Evolutionary conservation across 2,888 invertebrate species (phyloP), one percentile per base, ranked within the genome.

Genomic region (Dysmachus trigonus): DNA sequence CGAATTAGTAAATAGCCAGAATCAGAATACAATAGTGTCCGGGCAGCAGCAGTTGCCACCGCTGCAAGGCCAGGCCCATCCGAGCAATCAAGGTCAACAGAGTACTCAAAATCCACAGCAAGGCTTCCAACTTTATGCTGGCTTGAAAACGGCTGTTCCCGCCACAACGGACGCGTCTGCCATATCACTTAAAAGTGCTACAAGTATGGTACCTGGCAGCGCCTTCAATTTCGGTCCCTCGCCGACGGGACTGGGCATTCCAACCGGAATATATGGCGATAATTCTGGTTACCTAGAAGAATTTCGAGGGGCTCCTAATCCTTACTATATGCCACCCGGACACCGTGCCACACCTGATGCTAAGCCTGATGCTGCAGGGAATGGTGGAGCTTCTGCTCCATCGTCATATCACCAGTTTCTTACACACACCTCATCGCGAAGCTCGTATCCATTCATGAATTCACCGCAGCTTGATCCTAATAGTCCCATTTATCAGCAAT

Each of bases 151-250:
- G 5, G 89, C 91, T 5, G 86, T 87, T 27, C 88, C 87, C 4
- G 77, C 88, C 5, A 89, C 89, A 0, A 89, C 90, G 0, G 91
- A 91, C 88, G 87, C 90, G 7, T 90, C 91, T 86, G 93, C 93
- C 88, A 94, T 96, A 88, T 93, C 95, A 13, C 90, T 95, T 77
- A 94, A 96, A 89, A 94, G 95, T 35, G 85, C 94, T 13, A 93
- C 94, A 4, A 94, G 94, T 89, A 95, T 96, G 90, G 96, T 97
- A 88, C 95, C 97, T 7, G 95, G 96, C 33, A 96, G 96, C 92
- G 96, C 97, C 82, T 97, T 97, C 89, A 97, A 97, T 90, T 97
- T 97, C 90, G 96, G 96, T 22, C 94, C 96, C 3, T 93, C 96
- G 0, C 93, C 95, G 3, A 93, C 94, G 87, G 92, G 93, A 3